These are phyloP conservation scores for Catocala fraxini DNA, from an alignment of 2,888 invertebrate genomes.

Conservation along the genomic window DNA sequence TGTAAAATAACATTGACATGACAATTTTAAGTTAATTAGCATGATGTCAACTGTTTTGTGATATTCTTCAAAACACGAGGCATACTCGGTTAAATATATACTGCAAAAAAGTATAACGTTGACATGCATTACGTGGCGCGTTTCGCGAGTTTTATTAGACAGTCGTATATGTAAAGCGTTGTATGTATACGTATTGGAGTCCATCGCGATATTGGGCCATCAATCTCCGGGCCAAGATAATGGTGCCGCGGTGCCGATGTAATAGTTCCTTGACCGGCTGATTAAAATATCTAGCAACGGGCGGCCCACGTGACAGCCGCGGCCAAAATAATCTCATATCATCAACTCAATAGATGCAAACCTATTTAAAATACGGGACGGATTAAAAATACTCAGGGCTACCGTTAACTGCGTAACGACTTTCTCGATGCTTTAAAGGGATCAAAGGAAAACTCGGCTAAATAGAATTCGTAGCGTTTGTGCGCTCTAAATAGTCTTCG, in stretches of 20 bases:
- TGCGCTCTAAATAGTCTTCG: constrained; percentile 10
- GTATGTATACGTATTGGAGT: constrained; percentile 55
- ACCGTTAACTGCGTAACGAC: constrained; percentile 11
- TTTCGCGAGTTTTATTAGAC: constrained; percentile 36
- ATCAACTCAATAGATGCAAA: constrained; percentile 52
- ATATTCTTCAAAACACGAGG: constrained; percentile 41
- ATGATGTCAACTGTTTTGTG: constrained; percentile 43
- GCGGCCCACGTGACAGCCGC: constrained; percentile 45
- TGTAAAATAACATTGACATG: constrained; percentile 15
- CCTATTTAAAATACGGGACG: constrained; percentile 22
- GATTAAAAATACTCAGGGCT: constrained; percentile 40
- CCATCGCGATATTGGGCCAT: constrained; percentile 78
- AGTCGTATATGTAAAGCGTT: constrained; percentile 33
- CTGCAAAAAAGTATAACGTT: constrained; percentile 26
- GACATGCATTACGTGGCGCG: constrained; percentile 53
- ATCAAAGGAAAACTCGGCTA: constrained; percentile 24
- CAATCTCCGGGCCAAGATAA: constrained; percentile 79
- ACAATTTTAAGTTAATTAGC: constrained; percentile 39
- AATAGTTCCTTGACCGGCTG: constrained; percentile 78
- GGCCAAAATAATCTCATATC: constrained; percentile 56
- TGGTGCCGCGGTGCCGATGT: constrained; percentile 70
- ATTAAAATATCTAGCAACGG: constrained; percentile 72
- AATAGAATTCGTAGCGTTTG: constrained; percentile 13
- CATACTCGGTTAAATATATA: constrained; percentile 31
- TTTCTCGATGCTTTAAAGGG: constrained; percentile 12